Evolutionary conservation across 2,888 invertebrate genomes (phyloP).

Genomic region (Drosophila kambysellisi): DNA sequence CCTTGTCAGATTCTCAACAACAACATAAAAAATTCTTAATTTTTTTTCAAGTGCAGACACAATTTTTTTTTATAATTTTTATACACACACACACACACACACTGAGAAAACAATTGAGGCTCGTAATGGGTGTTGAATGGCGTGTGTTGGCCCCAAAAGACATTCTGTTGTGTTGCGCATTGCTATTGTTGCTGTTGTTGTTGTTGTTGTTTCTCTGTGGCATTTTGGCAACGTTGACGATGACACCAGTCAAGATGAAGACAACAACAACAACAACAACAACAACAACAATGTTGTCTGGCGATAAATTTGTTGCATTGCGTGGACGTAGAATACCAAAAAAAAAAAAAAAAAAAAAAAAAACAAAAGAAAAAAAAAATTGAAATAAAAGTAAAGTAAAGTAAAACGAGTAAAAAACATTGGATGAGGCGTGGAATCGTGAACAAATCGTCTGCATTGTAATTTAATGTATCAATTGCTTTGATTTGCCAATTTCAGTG

Average conservation of each 20-base stretch:
- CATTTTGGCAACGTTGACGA: slow-evolving; percentile 75
- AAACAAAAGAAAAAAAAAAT: background rate
- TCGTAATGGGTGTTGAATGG: slow-evolving; percentile 78
- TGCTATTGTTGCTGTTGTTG: slow-evolving; percentile 40
- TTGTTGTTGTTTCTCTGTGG: slow-evolving; percentile 42
- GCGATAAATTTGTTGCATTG: slow-evolving; percentile 81
- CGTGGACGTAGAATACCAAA: slow-evolving; percentile 77
- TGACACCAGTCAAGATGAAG: slow-evolving; percentile 69
- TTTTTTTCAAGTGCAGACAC: slow-evolving; percentile 3
- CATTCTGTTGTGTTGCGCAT: slow-evolving; percentile 37
- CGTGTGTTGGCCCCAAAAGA: slow-evolving; percentile 63
- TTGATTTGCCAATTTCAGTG: slow-evolving; percentile 79
- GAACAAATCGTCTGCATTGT: slow-evolving; percentile 81
- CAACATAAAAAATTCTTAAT: background rate
- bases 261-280: slow-evolving; percentile 19
- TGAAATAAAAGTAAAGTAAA: slow-evolving; percentile 12
- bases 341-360: slow-evolving; percentile 8
- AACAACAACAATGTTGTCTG: slow-evolving; percentile 54
- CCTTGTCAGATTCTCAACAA: background rate
- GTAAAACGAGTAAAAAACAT: slow-evolving; percentile 6
- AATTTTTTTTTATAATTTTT: background rate
- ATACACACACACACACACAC: slow-evolving; percentile 6
- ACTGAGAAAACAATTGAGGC: slow-evolving; percentile 54
- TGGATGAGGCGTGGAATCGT: slow-evolving; percentile 75
- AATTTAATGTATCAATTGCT: slow-evolving; percentile 81